Conservation (phyloP, 2,888 invertebrate genomes). For the Syrista parreyssii region DNA sequence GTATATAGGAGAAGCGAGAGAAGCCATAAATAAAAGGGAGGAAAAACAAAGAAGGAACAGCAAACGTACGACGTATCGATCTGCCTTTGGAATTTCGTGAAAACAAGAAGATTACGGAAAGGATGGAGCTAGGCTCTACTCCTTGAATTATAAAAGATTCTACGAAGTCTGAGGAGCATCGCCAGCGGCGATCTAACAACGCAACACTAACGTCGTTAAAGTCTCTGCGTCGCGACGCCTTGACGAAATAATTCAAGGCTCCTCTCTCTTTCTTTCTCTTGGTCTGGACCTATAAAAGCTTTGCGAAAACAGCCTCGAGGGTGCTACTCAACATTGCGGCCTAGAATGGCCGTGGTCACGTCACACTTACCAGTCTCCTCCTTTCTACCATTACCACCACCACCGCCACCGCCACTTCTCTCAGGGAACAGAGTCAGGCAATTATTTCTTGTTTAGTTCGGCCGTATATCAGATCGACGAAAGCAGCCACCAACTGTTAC, state of each 20-base stretch:
- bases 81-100: neutral
- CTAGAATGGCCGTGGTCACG: neutral
- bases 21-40: neutral
- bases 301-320: neutral
- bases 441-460: slow-evolving; percentile 49
- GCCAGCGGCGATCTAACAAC: neutral
- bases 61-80: neutral
- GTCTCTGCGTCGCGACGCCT: neutral
- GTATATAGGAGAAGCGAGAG: neutral
- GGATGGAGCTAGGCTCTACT: neutral
- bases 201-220: neutral
- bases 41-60: neutral
- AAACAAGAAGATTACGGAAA: neutral
- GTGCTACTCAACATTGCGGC: no score
- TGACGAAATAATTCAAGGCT: neutral
- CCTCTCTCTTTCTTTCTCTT: neutral
- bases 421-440: slow-evolving; percentile 16
- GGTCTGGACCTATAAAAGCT: neutral
- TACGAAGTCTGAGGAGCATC: neutral
- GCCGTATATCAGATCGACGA: slow-evolving; percentile 43
- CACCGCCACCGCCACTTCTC: no score
- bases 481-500: slow-evolving; percentile 30
- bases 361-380: neutral
- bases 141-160: neutral
- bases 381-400: no score